Evolutionary conservation across 2,888 invertebrate species (phyloP).

Genomic region (Nipponacmea schrenckii): DNA sequence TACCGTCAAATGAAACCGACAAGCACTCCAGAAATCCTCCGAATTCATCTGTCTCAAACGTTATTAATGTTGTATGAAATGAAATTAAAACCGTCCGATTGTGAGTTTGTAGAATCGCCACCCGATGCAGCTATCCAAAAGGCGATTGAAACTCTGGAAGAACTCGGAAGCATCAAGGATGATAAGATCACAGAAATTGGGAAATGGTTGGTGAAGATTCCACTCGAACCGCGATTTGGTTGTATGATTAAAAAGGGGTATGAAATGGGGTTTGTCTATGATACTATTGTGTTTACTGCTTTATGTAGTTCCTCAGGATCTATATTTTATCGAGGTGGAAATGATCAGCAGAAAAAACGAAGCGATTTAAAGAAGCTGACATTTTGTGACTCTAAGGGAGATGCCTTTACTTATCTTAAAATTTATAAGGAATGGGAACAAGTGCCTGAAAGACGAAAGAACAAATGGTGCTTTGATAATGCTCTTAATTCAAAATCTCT

Average conservation of each 20-base stretch:
- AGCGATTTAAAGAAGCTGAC: slow-evolving; percentile 50
- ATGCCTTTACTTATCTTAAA: slow-evolving; percentile 53
- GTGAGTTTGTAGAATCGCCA: slow-evolving; percentile 65
- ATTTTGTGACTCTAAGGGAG: slow-evolving; percentile 57
- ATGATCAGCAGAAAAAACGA: slow-evolving; percentile 46
- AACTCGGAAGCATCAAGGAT: slow-evolving; percentile 52
- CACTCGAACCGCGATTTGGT: slow-evolving; percentile 61
- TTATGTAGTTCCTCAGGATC: slow-evolving; percentile 45
- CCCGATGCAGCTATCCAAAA: slow-evolving; percentile 41
- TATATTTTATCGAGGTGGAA: slow-evolving; percentile 58
- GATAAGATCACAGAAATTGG: slow-evolving; percentile 58
- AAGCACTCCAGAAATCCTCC: slow-evolving; percentile 66
- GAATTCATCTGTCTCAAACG: too few species aligned
- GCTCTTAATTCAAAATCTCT: slow-evolving; percentile 63
- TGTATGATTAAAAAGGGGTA: slow-evolving; percentile 45
- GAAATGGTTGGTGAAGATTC: slow-evolving; percentile 56
- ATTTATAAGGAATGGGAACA: slow-evolving; percentile 54
- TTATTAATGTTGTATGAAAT: slow-evolving; percentile 61
- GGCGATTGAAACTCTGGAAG: slow-evolving; percentile 48
- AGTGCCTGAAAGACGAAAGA: slow-evolving; percentile 44
- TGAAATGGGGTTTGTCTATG: slow-evolving; percentile 44
- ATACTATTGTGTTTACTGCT: slow-evolving; percentile 56
- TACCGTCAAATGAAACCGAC: slow-evolving; percentile 54
- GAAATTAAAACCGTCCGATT: slow-evolving; percentile 53
- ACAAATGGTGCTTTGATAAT: slow-evolving; percentile 59